phyloP scores from a whole-genome alignment of 2,888 invertebrate species.

The Holacanthella duospinosa region DNA sequence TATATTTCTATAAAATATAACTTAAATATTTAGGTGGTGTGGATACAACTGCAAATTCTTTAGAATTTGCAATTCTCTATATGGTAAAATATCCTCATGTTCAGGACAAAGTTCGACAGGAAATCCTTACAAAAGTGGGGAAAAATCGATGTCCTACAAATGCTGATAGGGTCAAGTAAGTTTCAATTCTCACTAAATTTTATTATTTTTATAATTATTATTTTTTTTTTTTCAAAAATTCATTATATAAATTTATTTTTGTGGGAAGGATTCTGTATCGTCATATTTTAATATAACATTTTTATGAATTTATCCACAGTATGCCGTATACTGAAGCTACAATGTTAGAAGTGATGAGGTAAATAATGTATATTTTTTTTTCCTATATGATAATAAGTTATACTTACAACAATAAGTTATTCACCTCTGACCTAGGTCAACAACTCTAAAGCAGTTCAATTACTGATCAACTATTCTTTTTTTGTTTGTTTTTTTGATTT shows the following conservation, averaged over 20 bases:
- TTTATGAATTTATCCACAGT: not conserved
- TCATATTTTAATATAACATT: too few relatives aligned
- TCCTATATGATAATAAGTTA: too few relatives aligned
- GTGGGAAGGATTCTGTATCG: too few relatives aligned
- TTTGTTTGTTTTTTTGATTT: too few relatives aligned
- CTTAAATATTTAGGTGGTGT: not conserved
- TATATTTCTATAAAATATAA: not conserved
- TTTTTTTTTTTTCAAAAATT: not conserved
- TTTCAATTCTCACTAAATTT: not conserved
- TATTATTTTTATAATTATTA: not conserved
- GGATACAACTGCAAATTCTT: not conserved
- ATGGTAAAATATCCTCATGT: not conserved
- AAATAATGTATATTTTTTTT: not conserved
- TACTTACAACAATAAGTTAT: too few relatives aligned
- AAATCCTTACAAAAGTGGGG: conserved; percentile 5
- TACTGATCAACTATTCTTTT: too few relatives aligned
- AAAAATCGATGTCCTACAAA: not conserved
- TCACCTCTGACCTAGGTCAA: too few relatives aligned
- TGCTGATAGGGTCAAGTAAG: conserved; percentile 3
- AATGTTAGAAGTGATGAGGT: not conserved
- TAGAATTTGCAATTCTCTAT: conserved; percentile 1
- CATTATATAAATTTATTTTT: too few relatives aligned
- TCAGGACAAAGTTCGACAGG: conserved; percentile 3
- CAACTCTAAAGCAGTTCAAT: too few relatives aligned
- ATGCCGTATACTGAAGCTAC: conserved; percentile 8